Conservation (phyloP, 1,140 invertebrate genomes). For the Phenacoccus solenopsis region DNA sequence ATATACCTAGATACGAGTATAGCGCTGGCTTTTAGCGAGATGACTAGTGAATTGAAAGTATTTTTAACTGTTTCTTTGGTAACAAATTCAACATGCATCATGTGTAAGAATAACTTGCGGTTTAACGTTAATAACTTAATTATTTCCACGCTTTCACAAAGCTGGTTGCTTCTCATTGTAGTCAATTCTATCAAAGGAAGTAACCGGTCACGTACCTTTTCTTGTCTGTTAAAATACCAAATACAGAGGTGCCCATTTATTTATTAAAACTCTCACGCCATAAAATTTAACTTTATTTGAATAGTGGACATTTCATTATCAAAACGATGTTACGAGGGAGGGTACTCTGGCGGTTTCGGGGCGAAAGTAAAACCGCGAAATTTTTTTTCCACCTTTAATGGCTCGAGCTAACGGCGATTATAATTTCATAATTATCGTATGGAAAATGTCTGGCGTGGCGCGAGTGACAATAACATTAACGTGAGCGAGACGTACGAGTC, state of each 20-base stretch:
- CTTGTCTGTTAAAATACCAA: constrained; percentile 14
- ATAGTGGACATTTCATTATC: not conserved
- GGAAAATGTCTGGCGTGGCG: too few species aligned
- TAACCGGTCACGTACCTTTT: constrained; percentile 14
- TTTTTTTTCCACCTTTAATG: too few species aligned
- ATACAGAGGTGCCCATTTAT: constrained; percentile 3
- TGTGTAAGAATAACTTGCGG: not conserved
- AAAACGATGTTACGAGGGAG: too few species aligned
- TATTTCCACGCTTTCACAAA: constrained; percentile 16
- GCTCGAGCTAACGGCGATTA: too few species aligned
- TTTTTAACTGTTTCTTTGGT: constrained; percentile 3
- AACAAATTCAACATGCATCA: not conserved
- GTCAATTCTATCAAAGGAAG: constrained; percentile 10
- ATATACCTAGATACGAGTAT: not conserved
- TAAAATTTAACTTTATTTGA: not conserved
- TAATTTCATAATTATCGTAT: not conserved
- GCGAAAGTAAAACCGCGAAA: too few species aligned
- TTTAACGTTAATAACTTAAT: constrained; percentile 10
- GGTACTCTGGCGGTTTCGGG: too few species aligned
- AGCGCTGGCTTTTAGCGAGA: too few species aligned
- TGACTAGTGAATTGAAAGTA: not conserved
- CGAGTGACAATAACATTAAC: not conserved
- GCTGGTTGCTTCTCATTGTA: constrained; percentile 7
- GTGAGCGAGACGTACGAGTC: not conserved
- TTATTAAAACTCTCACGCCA: not conserved